phyloP scores from a whole-genome alignment of 2,113 vertebrate genomes.

The Aviceda subcristata region DNA sequence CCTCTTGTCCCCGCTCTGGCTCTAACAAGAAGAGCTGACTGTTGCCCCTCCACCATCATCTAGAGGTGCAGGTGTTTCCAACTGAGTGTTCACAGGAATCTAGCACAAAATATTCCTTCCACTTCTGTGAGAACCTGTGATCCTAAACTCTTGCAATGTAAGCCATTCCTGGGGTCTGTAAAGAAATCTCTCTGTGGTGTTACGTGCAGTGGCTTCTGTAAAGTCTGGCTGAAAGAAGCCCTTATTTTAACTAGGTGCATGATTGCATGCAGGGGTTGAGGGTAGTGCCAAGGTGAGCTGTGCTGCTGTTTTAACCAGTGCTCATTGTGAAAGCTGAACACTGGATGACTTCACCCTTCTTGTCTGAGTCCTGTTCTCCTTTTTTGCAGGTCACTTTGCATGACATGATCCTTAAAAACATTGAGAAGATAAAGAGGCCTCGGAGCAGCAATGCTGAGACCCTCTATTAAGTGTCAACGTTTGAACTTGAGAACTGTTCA shows the following conservation, averaged over 20 bases:
- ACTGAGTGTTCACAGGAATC: not conserved
- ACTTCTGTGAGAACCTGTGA: not conserved
- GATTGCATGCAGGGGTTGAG: not conserved
- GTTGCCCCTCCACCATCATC: not conserved
- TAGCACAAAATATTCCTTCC: not conserved
- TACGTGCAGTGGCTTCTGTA: not conserved
- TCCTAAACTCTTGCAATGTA: not conserved
- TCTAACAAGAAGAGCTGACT: rapidly evolving
- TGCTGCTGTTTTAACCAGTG: not conserved
- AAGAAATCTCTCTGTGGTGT: not conserved
- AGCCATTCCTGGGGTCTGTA: not conserved
- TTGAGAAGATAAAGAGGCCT: constrained; percentile 99
- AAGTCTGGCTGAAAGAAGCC: not conserved
- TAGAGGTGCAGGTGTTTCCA: not conserved
- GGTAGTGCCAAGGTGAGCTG: not conserved
- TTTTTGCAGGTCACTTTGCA: constrained; percentile 91
- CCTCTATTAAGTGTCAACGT: constrained; percentile 85
- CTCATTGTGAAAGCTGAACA: not conserved
- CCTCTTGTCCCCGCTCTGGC: not conserved
- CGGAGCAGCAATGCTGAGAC: constrained; percentile 98
- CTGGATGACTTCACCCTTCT: not conserved
- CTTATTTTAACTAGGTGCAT: not conserved
- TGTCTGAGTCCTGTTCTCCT: not conserved
- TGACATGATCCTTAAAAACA: constrained; percentile 99
- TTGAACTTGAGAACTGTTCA: constrained; percentile 79